phyloP scores from a whole-genome alignment of 2,113 vertebrate genomes.

The Tragelaphus strepsiceros region DNA sequence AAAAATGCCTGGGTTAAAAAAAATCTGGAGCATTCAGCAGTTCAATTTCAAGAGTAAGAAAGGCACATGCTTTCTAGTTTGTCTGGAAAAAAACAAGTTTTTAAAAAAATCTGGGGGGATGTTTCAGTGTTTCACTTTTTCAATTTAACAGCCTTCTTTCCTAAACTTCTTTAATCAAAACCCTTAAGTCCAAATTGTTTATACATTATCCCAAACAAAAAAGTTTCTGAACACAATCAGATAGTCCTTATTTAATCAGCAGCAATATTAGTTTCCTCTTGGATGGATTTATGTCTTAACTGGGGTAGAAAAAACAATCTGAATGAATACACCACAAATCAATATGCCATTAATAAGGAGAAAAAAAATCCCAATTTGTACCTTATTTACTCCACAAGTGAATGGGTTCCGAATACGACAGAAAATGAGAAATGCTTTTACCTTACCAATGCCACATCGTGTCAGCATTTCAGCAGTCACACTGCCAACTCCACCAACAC shows the following conservation, averaged over 20 bases:
- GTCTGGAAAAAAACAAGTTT: neutral
- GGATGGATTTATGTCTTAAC: neutral
- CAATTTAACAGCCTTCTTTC: neutral
- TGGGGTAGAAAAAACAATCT: neutral
- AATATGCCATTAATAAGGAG: neutral
- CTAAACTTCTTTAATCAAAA: conserved; percentile 11
- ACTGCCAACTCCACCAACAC: conserved; percentile 96
- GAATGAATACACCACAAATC: neutral
- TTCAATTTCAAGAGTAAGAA: neutral
- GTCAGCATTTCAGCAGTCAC: conserved; percentile 99
- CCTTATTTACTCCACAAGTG: conserved; percentile 35
- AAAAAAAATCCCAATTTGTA: conserved; percentile 2
- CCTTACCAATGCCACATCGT: conserved; percentile 99
- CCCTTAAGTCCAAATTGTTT: neutral
- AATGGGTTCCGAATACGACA: neutral
- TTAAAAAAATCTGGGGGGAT: neutral
- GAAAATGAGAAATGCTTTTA: conserved; percentile 83
- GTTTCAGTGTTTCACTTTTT: neutral
- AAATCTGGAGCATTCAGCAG: neutral
- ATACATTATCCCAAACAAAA: neutral
- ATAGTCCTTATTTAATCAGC: neutral
- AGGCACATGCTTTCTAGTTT: neutral
- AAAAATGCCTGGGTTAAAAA: neutral
- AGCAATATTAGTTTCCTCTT: neutral
- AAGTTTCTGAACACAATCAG: neutral